These are phyloP conservation scores for Tolypeutes matacus DNA, from an alignment of 2,797 vertebrate genomes.

Conservation along the genomic window DNA sequence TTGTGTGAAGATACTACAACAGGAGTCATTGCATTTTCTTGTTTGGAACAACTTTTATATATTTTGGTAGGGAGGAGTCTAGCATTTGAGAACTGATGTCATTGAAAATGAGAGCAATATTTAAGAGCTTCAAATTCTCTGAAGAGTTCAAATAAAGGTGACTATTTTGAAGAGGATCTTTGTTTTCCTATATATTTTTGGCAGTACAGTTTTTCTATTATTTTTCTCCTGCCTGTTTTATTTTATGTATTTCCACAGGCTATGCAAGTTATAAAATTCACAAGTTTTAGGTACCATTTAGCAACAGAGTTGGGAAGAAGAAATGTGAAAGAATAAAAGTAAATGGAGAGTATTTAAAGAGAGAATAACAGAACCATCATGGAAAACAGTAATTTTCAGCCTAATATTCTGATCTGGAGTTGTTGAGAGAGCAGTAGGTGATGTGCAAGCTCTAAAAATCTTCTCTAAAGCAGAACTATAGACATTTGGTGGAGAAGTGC, in stretches of 20 bases:
- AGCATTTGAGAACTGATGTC: slow-evolving; percentile 70
- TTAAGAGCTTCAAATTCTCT: slow-evolving; percentile 70
- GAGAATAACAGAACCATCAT: neutral
- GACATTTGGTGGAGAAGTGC: neutral
- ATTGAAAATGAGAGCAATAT: slow-evolving; percentile 74
- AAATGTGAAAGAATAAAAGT: neutral
- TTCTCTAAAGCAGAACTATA: neutral
- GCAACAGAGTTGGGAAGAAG: neutral
- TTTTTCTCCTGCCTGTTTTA: slow-evolving; percentile 11
- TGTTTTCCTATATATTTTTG: neutral
- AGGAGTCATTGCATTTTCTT: slow-evolving; percentile 74
- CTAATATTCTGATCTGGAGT: neutral
- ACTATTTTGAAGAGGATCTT: slow-evolving; percentile 74
- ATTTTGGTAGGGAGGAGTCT: neutral
- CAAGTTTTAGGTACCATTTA: neutral
- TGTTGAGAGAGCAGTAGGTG: neutral
- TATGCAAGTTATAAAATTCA: neutral
- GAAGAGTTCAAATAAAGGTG: slow-evolving; percentile 78
- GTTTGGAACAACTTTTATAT: slow-evolving; percentile 42
- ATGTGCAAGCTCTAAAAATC: neutral
- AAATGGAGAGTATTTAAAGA: slow-evolving; percentile 5
- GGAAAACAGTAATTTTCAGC: neutral
- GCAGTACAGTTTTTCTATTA: slow-evolving; percentile 20
- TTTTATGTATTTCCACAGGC: neutral
- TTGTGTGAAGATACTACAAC: slow-evolving; percentile 70